Conservation (phyloP, 2,888 invertebrate genomes). For the Erebia palarica region DNA sequence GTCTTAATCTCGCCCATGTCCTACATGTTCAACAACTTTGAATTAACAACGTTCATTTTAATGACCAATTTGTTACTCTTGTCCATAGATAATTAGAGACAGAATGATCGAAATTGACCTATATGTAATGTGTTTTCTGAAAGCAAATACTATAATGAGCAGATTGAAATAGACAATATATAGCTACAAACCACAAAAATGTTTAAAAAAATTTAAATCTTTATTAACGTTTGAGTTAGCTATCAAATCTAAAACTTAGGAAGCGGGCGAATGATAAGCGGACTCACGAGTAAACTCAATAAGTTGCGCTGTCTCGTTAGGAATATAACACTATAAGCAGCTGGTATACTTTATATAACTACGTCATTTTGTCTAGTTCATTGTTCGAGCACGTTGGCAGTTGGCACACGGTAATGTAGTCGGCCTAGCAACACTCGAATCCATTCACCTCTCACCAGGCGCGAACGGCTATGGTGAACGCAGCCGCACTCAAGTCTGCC, state of each 20-base stretch:
- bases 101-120: neutral
- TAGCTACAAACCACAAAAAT: no score
- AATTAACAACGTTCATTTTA: slow-evolving; percentile 15
- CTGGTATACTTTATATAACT: slow-evolving; percentile 6
- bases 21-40: slow-evolving; percentile 4
- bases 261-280: neutral
- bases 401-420: slow-evolving; percentile 74
- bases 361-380: slow-evolving; percentile 63
- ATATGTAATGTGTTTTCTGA: neutral
- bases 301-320: slow-evolving; percentile 1
- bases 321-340: neutral
- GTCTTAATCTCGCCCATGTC: neutral
- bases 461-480: slow-evolving; percentile 64
- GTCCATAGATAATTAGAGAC: neutral
- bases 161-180: neutral
- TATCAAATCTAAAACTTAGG: neutral
- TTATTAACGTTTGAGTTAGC: no score
- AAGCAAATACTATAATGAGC: neutral
- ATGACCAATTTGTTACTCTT: neutral
- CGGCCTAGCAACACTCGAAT: slow-evolving; percentile 76
- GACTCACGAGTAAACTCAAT: slow-evolving; percentile 6
- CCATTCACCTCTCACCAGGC: slow-evolving; percentile 81
- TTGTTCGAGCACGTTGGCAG: slow-evolving; percentile 77
- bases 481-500: slow-evolving; percentile 35
- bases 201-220: no score